These are phyloP conservation scores for Chydorus sphaericus DNA, from an alignment of 2,888 invertebrate species.

Conservation along the genomic window DNA sequence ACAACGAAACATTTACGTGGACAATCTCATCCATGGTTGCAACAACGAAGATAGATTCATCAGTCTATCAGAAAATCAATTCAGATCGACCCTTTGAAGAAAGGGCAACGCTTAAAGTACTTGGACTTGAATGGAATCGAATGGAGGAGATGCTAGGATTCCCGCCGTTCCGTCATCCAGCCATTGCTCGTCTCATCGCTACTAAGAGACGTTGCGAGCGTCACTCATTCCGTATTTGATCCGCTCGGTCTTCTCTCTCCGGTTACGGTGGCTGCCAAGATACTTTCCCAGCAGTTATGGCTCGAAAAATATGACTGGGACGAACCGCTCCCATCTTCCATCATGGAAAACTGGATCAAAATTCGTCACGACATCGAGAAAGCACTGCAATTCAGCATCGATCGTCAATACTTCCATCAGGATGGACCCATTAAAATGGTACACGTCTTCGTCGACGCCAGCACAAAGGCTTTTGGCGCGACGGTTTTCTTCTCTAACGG, in stretches of 20 bases:
- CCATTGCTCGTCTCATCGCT: no score
- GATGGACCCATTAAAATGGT: background rate
- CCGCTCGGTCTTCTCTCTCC: slow-evolving; percentile 2
- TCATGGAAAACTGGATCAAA: background rate
- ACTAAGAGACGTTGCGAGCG: background rate
- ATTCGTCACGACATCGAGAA: background rate
- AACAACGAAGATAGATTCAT: no score
- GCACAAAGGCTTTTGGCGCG: slow-evolving; percentile 16
- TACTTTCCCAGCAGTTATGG: background rate
- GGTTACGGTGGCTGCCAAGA: background rate
- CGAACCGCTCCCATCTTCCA: background rate
- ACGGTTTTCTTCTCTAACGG: slow-evolving; percentile 13
- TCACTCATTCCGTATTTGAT: background rate
- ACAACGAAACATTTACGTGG: slow-evolving; percentile 7
- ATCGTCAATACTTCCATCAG: background rate
- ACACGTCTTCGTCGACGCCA: slow-evolving; percentile 18
- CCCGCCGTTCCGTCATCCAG: no score
- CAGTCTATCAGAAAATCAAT: no score
- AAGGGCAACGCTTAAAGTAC: no score
- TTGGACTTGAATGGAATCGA: no score
- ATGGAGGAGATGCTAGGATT: no score
- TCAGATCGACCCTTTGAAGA: no score
- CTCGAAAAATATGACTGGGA: slow-evolving; percentile 1
- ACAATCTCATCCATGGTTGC: slow-evolving; percentile 8
- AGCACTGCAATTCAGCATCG: background rate